Evolutionary conservation across 2,113 vertebrate species (phyloP).

Genomic region (Caranx melampygus): DNA sequence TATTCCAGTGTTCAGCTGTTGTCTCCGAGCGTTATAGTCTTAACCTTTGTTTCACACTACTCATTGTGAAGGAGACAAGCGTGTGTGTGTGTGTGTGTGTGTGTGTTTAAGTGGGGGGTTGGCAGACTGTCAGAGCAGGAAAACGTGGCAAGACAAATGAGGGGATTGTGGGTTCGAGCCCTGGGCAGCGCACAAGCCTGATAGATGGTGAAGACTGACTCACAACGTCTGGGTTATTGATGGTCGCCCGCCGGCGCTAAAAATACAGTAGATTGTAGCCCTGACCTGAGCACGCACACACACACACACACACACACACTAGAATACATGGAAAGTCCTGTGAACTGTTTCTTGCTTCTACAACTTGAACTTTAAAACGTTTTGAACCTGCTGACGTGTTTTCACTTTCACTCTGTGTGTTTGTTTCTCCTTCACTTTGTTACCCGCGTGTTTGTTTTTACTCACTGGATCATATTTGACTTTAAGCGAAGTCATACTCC

Average conservation of each 20-base stretch:
- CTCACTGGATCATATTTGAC: background rate
- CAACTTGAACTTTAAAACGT: conserved; percentile 20
- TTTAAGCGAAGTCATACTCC: no score
- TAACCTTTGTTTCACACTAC: conserved; percentile 25
- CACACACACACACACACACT: background rate
- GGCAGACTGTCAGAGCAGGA: conserved; percentile 67
- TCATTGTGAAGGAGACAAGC: conserved; percentile 31
- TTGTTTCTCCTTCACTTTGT: background rate
- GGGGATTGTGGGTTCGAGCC: conserved; percentile 68
- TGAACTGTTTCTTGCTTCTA: conserved; percentile 18
- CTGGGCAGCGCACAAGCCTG: conserved; percentile 65
- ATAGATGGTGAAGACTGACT: conserved; percentile 78
- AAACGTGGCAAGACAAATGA: conserved; percentile 75
- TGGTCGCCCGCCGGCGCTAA: conserved; percentile 66
- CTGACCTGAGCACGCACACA: conserved; percentile 55
- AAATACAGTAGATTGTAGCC: conserved; percentile 58
- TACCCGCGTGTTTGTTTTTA: background rate
- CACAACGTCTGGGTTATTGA: conserved; percentile 78
- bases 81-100: conserved; percentile 28
- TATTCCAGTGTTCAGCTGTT: background rate
- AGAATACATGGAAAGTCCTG: conserved; percentile 7
- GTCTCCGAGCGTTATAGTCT: conserved; percentile 1
- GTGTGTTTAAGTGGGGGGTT: conserved; percentile 46
- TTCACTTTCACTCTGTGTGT: background rate
- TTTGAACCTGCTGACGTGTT: conserved; percentile 2